These are phyloP conservation scores for Jordanella pulchra DNA, from an alignment of 2,797 vertebrate species.

Conservation along the genomic window DNA sequence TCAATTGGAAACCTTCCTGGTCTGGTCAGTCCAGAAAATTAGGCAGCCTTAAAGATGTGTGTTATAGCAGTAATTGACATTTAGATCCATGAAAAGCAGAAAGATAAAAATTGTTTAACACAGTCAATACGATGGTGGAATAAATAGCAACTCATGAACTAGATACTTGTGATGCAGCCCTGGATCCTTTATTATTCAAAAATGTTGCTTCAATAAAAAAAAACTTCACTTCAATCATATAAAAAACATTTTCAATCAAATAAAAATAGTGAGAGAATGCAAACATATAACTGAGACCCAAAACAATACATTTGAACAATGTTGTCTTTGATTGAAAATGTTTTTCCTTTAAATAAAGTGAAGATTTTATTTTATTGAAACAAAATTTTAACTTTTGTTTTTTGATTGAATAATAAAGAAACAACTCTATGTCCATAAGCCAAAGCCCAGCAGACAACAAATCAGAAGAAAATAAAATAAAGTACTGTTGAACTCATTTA, in stretches of 20 bases:
- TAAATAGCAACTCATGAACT: conserved; percentile 31
- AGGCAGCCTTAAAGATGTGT: conserved; percentile 46
- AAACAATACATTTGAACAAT: no score
- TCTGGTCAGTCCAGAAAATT: conserved; percentile 50
- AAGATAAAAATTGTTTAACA: conserved; percentile 46
- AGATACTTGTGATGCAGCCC: neutral
- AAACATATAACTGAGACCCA: no score
- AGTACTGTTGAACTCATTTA: neutral
- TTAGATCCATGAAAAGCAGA: neutral
- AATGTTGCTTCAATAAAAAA: no score
- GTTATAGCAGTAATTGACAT: neutral
- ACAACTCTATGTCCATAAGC: no score
- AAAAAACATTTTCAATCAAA: no score
- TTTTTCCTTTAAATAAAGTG: no score
- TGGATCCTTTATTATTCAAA: neutral
- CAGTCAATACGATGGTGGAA: conserved; percentile 29
- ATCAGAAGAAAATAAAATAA: neutral
- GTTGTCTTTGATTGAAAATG: no score
- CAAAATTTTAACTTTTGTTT: no score
- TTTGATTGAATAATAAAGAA: no score
- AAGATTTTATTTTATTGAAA: no score
- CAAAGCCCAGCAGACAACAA: neutral
- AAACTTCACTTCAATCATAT: no score
- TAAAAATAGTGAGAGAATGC: no score
- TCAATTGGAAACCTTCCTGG: conserved; percentile 47